Conservation (phyloP, 1,140 invertebrate species). For the Drosophila parabipectinata region DNA sequence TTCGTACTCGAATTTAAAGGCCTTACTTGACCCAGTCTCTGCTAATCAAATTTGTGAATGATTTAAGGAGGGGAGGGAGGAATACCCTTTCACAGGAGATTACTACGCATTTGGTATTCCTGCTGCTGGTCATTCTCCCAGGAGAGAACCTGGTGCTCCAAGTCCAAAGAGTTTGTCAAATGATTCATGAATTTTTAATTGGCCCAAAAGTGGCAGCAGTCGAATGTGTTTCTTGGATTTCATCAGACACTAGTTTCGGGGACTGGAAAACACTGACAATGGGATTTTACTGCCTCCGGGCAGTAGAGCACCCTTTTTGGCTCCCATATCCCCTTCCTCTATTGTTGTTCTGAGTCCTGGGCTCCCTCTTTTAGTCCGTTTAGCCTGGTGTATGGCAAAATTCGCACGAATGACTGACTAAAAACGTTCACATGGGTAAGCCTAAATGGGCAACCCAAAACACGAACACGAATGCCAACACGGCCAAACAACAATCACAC, state of each 20-base stretch:
- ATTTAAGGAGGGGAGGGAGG: constrained; percentile 25
- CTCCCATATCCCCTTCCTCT: not conserved
- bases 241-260: constrained; percentile 27
- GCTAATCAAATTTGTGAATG: constrained; percentile 35
- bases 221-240: constrained; percentile 44
- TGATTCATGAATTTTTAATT: constrained; percentile 82
- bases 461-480: constrained; percentile 63
- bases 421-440: constrained; percentile 66
- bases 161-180: constrained; percentile 73
- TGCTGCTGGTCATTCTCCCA: constrained; percentile 12
- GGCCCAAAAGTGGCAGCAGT: constrained; percentile 52
- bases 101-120: constrained; percentile 59
- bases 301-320: not conserved
- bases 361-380: not conserved
- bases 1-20: constrained; percentile 25
- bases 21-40: constrained; percentile 18
- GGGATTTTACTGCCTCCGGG: constrained; percentile 22
- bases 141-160: constrained; percentile 37
- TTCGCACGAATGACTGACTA: constrained; percentile 36
- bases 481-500: constrained; percentile 67
- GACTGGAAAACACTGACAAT: constrained; percentile 41
- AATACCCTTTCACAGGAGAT: constrained; percentile 72
- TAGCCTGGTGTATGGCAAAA: constrained; percentile 3
- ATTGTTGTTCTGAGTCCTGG: not conserved
- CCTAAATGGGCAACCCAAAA: constrained; percentile 78